Base-by-base conservation (phyloP, 2,888 invertebrate genomes). In the Mimas tiliae region DNA sequence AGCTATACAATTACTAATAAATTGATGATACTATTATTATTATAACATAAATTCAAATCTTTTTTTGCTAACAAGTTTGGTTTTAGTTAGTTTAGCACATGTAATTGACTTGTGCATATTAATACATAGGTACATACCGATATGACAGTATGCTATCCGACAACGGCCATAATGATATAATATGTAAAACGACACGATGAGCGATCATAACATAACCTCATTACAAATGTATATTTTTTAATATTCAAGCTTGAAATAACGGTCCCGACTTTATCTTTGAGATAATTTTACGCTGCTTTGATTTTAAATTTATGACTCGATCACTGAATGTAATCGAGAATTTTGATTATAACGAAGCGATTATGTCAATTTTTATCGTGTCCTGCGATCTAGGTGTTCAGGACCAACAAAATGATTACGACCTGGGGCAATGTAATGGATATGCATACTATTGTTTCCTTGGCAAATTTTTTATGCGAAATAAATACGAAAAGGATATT, bases 241-340 rank as follows among this genome's bases (percentile, higher is more conserved):
- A 55, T 55, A 63, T 62, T 62, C 62, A 64, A 66, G 58, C 38
- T 48, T 58, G 48, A 63, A 65, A 34, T 66, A 68, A 66, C 66
- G 64, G 68, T 65, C 62, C 14, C 47, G 50, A 58, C 45, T 45
- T 63, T 62, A 67, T 64, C 65, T 47, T 66, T 50, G 16, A 58
- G 66, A 68, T 69, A 68, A 65, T 65, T 65, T 65, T 58, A 65
- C 65, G 65, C 69, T 63, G 67, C 66, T 66, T 51, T 50, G 64
- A 64, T 67, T 68, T 71, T 68, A 65, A 69, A 70, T 65, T 67
- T 70, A 67, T 67, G 58, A 65, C 64, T 70, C 68, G 71, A 66
- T 68, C 58, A 62, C 64, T 48, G 63, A 68, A 48, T 69, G 63
- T 68, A 71, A 68, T 69, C 72, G 67, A 70, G 69, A 68, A 64